These are phyloP conservation scores for Eugnorisma glareosa DNA, from an alignment of 2,888 invertebrate genomes.

Conservation along the genomic window DNA sequence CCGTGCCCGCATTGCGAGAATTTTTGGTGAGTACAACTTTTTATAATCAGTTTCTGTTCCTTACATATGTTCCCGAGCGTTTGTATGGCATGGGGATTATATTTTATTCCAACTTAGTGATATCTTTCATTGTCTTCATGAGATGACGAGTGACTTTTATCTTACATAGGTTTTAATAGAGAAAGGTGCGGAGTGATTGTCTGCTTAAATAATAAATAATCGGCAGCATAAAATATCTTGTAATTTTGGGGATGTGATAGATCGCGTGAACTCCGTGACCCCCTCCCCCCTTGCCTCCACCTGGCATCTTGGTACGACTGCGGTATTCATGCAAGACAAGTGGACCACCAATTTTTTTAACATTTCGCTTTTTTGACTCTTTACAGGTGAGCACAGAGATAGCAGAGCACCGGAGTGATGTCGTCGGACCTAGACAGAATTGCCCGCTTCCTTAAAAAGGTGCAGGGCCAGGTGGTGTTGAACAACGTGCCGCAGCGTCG, in stretches of 20 bases:
- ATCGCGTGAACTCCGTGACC: not conserved
- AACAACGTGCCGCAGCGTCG: not conserved
- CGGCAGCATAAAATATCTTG: not conserved
- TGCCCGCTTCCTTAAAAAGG: not conserved
- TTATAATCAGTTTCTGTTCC: not conserved
- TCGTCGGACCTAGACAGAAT: constrained; percentile 25
- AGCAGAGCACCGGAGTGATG: constrained; percentile 1
- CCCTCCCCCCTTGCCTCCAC: not conserved
- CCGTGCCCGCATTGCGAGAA: not conserved
- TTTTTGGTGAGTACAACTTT: not conserved
- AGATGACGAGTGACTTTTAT: not conserved
- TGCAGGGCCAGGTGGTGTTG: not conserved
- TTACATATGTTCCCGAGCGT: too few relatives aligned
- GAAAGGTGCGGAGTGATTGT: not conserved
- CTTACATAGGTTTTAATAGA: not conserved
- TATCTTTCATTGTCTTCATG: not conserved
- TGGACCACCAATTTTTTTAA: not conserved
- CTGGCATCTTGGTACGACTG: not conserved
- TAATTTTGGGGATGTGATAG: not conserved
- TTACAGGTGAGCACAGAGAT: not conserved
- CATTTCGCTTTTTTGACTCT: not conserved
- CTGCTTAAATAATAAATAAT: not conserved
- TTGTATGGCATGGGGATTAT: too few relatives aligned
- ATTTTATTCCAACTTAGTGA: too few relatives aligned
- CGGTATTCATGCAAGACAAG: not conserved